A percentile compares a stretch with the other conserved stretches of the same genome.
Conservation (phyloP, 2,888 invertebrate genomes). For the Bombyx huttoni region DNA sequence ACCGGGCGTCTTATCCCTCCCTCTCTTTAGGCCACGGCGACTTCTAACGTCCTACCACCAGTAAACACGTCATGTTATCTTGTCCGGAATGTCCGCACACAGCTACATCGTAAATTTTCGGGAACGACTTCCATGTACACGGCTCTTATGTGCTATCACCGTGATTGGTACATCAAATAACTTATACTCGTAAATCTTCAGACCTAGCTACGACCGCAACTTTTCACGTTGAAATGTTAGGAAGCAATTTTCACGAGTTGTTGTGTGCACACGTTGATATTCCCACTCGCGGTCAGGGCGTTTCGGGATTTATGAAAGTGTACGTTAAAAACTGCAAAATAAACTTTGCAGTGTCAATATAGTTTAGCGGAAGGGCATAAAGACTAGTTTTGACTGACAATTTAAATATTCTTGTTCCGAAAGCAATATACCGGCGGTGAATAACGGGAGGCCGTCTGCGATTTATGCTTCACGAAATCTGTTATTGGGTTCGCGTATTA, state of each 20-base stretch:
- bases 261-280: constrained; percentile 29
- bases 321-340: constrained; percentile 25
- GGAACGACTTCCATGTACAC: no score
- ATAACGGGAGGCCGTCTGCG: constrained; percentile 30
- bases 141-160: no score
- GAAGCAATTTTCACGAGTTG: constrained; percentile 36
- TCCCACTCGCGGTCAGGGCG: constrained; percentile 23
- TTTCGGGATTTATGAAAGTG: constrained; percentile 31
- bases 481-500: constrained; percentile 30
- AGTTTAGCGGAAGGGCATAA: not conserved
- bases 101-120: no score
- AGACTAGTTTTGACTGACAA: not conserved
- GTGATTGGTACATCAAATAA: no score
- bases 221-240: constrained; percentile 29
- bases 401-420: constrained; percentile 13
- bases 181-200: no score
- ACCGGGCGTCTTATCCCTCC: no score
- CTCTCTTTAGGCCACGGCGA: no score
- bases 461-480: constrained; percentile 38
- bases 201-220: constrained; percentile 7
- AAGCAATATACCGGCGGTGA: constrained; percentile 29
- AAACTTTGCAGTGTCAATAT: constrained; percentile 2
- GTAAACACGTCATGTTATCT: no score
- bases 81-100: no score
- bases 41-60: no score